These are phyloP conservation scores for Diorhabda carinulata DNA, from an alignment of 1,140 invertebrate species.

Conservation along the genomic window DNA sequence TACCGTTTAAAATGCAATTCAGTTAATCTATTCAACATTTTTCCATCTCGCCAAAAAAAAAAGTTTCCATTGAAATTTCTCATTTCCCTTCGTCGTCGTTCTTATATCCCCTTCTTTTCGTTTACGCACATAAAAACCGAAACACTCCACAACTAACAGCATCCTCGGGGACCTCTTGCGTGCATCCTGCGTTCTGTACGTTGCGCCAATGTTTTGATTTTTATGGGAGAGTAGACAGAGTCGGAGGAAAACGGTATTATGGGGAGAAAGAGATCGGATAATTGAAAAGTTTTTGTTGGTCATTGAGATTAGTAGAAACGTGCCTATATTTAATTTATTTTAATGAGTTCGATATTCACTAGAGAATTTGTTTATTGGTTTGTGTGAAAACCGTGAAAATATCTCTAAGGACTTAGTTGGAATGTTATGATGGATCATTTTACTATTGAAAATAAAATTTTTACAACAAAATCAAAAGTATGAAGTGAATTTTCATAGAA, in stretches of 20 bases:
- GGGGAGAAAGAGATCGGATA: slow-evolving; percentile 30
- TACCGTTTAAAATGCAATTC: background rate
- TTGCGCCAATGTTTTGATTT: slow-evolving; percentile 44
- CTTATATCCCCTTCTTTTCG: slow-evolving; percentile 5
- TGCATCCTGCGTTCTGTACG: slow-evolving; percentile 18
- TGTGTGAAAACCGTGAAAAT: slow-evolving; percentile 9
- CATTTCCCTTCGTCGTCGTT: background rate
- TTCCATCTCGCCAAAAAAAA: background rate
- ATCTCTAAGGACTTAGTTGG: background rate
- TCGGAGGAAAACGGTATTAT: slow-evolving; percentile 14
- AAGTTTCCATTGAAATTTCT: slow-evolving; percentile 2
- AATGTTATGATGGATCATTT: too few relatives aligned
- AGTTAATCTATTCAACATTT: background rate
- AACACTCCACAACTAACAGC: slow-evolving; percentile 17
- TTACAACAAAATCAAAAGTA: too few relatives aligned
- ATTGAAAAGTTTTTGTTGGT: slow-evolving; percentile 44
- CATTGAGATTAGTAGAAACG: slow-evolving; percentile 43
- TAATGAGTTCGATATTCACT: slow-evolving; percentile 33
- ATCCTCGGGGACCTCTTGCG: slow-evolving; percentile 28
- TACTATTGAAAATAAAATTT: too few relatives aligned
- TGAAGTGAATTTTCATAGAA: too few relatives aligned
- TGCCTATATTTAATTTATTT: slow-evolving; percentile 42
- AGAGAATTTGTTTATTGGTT: slow-evolving; percentile 23
- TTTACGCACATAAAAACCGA: slow-evolving; percentile 2
- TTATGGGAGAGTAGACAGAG: slow-evolving; percentile 42